Conservation (phyloP, 2,113 vertebrate species). For the Oreochromis aureus region DNA sequence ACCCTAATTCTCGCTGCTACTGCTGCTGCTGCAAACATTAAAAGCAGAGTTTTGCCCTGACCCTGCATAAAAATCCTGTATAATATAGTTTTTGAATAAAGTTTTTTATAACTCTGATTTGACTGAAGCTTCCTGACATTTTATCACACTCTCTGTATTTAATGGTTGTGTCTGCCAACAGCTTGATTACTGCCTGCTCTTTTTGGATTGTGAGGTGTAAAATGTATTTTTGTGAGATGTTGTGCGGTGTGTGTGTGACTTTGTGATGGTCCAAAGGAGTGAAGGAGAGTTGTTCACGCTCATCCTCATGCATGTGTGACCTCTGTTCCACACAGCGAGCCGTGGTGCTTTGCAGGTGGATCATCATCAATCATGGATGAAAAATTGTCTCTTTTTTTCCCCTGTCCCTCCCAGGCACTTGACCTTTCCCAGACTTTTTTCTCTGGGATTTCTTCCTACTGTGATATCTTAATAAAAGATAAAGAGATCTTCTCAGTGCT, state of each 20-base stretch:
- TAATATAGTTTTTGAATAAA: not conserved
- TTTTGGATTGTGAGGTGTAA: not conserved
- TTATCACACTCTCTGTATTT: not conserved
- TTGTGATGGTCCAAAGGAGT: not conserved
- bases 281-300: conserved; percentile 15
- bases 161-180: not conserved
- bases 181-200: not conserved
- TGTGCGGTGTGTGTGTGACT: not conserved
- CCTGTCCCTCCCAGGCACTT: conserved; percentile 34
- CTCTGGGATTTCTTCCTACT: conserved; percentile 40
- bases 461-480: conserved; percentile 62
- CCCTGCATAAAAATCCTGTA: not conserved
- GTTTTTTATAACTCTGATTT: not conserved
- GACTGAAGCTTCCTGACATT: not conserved
- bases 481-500: conserved; percentile 11
- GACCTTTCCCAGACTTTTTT: conserved; percentile 55
- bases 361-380: conserved; percentile 64
- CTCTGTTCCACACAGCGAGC: conserved; percentile 45
- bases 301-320: not conserved
- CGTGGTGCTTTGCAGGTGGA: not conserved
- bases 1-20: not conserved
- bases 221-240: not conserved
- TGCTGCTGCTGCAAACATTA: not conserved
- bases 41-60: not conserved
- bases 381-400: not conserved